These are phyloP conservation scores for Myotis pilosus DNA, from an alignment of 2,797 vertebrate species.

Conservation along the genomic window DNA sequence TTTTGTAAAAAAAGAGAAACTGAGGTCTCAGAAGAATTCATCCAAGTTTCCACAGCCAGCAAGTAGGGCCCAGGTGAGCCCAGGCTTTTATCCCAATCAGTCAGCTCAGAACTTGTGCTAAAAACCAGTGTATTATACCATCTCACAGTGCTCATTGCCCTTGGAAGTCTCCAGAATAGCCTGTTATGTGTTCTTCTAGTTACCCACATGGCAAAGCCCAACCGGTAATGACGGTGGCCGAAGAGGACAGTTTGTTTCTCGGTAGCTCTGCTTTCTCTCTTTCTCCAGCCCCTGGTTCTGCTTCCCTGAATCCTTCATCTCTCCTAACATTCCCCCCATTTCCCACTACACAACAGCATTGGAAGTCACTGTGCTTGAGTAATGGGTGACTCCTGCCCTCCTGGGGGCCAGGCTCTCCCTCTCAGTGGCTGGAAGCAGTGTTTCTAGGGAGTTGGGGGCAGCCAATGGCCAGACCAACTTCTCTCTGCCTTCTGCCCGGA, in stretches of 20 bases:
- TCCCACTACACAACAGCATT: background rate
- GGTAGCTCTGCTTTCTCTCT: background rate
- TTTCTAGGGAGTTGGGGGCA: background rate
- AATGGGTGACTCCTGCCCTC: slow-evolving; percentile 5
- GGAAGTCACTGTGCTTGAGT: slow-evolving; percentile 23
- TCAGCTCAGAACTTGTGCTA: background rate
- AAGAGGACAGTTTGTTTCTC: background rate
- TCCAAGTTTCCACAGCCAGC: background rate
- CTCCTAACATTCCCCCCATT: background rate
- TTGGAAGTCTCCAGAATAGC: background rate
- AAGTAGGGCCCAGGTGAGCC: background rate
- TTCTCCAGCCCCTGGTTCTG: background rate
- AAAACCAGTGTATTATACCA: accelerated
- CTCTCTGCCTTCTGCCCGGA: background rate
- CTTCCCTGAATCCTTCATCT: background rate
- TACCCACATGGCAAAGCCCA: background rate
- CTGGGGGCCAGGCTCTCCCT: background rate
- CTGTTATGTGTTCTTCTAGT: background rate
- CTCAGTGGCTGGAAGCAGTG: background rate
- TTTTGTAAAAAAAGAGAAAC: background rate
- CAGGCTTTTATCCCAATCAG: background rate
- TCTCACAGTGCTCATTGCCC: background rate
- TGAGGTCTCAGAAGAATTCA: background rate
- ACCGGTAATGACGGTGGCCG: background rate
- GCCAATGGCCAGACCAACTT: background rate